Evolutionary conservation across 2,113 vertebrate species (phyloP).

Genomic region (Gymnobelideus leadbeateri): DNA sequence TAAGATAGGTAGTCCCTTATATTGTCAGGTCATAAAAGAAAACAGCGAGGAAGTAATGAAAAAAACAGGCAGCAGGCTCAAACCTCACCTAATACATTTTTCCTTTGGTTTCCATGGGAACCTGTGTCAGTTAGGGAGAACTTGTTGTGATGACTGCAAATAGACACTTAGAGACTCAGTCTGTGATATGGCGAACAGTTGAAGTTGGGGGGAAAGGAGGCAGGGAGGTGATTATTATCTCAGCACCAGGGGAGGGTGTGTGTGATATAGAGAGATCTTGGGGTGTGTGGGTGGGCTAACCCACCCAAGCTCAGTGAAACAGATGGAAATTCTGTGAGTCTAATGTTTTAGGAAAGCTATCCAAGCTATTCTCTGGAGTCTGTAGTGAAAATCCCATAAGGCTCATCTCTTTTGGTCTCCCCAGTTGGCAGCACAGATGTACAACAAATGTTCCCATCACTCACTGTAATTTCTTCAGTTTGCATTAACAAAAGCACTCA

Average conservation of each 20-base stretch:
- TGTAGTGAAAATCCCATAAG: neutral
- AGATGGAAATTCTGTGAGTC: neutral
- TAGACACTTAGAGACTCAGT: neutral
- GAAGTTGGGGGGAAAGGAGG: too few species aligned
- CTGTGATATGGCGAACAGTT: neutral
- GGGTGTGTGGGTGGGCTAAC: neutral
- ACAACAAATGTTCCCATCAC: conserved; percentile 1
- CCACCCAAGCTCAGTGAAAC: neutral
- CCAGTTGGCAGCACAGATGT: neutral
- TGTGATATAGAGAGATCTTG: neutral
- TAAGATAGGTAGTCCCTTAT: neutral
- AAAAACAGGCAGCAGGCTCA: neutral
- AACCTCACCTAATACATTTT: neutral
- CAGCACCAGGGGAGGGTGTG: neutral
- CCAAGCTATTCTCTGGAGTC: neutral
- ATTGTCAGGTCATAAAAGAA: neutral
- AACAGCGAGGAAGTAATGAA: neutral
- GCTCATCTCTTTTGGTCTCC: neutral
- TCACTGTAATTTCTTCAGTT: neutral
- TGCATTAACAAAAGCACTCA: neutral
- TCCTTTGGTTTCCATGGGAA: neutral
- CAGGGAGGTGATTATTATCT: neutral
- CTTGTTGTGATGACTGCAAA: neutral
- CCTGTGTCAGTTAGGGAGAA: neutral
- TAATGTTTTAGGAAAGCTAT: neutral